Base-by-base conservation (phyloP, 2,113 vertebrate genomes). In the Seriola quinqueradiata region DNA sequence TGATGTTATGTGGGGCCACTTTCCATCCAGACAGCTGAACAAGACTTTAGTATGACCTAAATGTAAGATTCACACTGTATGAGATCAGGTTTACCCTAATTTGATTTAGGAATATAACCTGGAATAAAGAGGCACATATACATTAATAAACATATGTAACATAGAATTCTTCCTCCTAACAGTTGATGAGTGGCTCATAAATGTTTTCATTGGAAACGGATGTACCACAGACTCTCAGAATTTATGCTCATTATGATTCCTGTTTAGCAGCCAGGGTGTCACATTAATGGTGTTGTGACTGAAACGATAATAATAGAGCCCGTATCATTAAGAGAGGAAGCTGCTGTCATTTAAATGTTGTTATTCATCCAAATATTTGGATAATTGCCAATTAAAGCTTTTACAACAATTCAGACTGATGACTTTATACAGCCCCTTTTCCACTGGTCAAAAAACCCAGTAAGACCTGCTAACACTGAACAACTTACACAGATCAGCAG, bases 221-320 rank as follows among this genome's bases (percentile, higher is more conserved):
- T 2, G 14, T 16, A n/a, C 32, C 34, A 25, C 34, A 32, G 14
- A 19, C 16, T 17, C 9, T 25, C 77, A 21, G 40, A 8, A 28
- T 46, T 81, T 64, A 76, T 7, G 7, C 40, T 66, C 40, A 71
- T 70, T 65, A 57, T 32, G 34, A 42, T 59, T 54, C n/a, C 17
- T 60, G 40, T 73, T 65, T 73, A 8, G 0, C 52, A 58, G 16
- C 17, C 42, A 61, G 64, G 23, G 54, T 36, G 17, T 42, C 19
- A 46, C 32, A 65, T 64, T 19, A 48, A 66, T 67, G 11, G 28
- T 67, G 8, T 23, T 65, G 21, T 4, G 0, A 19, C 28, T 23
- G 28, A n/a, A 23, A 17, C 21, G 57, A 34, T 4, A 6, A 61
- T 58, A 44, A 60, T n/a, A 13, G 19, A 38, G 17, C 59, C n/a